Evolutionary conservation across 2,797 vertebrate genomes (phyloP).

Genomic region (Macropus fuliginosus): DNA sequence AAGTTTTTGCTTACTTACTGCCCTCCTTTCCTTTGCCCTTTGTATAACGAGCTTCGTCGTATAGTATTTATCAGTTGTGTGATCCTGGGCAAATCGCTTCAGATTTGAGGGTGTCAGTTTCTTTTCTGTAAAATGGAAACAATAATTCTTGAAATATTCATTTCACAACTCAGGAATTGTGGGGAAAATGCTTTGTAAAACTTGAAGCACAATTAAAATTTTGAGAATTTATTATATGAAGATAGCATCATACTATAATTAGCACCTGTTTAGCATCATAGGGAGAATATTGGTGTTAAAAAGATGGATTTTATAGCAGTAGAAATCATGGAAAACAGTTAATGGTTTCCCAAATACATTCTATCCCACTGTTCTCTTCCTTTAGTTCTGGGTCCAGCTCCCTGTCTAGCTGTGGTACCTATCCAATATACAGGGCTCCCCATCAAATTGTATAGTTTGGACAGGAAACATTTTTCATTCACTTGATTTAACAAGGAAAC

Average conservation of each 20-base stretch:
- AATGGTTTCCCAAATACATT: background rate
- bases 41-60: background rate
- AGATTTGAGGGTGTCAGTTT: background rate
- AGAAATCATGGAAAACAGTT: background rate
- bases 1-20: background rate
- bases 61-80: background rate
- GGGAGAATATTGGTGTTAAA: background rate
- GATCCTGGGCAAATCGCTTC: background rate
- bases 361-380: background rate
- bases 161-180: background rate
- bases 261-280: background rate
- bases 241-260: background rate
- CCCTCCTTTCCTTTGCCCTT: background rate
- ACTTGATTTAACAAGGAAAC: background rate
- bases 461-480: background rate
- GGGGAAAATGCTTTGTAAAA: background rate
- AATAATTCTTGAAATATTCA: background rate
- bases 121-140: background rate
- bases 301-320: background rate
- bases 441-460: background rate
- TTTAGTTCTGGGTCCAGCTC: background rate
- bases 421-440: background rate
- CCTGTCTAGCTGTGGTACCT: background rate
- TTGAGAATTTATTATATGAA: background rate
- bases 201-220: background rate